Evolutionary conservation across 2,797 vertebrate species (phyloP), one percentile per base, ranked within the genome.

Genomic region (Enteromius thamalakanensis): DNA sequence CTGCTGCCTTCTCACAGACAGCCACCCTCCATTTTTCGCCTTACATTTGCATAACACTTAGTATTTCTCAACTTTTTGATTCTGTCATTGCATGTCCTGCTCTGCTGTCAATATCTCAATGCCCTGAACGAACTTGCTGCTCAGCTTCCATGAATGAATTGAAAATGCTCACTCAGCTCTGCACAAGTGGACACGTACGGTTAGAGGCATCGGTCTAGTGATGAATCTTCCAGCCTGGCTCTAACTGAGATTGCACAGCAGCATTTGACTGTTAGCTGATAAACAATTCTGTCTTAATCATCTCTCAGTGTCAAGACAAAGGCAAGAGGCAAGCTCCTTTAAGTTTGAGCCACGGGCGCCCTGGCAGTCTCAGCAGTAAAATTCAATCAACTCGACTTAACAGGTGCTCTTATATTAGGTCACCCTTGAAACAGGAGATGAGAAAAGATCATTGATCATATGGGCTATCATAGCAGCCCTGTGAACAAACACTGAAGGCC

Each of bases 241-340:
- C 47, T 85, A 65, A 87, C 69, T 42, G 72, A 2, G 78, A 83
- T 80, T 76, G 79, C 19, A 70, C 60, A 51, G 32, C 62, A 58
- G 23, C 11, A 78, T 82, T 55, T 70, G 49, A 58, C 21, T 81
- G 45, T 79, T 68, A 80, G 21, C 65, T 62, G 40, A 83, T 83
- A 89, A 91, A 89, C 86, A 88, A 70, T 89, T 89, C 76, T 65
- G 77, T 86, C 86, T 90, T 88, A 85, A 89, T 91, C 85, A 86
- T 62, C 12, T 40, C 26, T 77, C 49, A 17, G 10, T 62, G 79
- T 83, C 49, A 79, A 81, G 78, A 86, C 79, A 89, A 89, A 86
- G 67, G 58, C 65, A 40, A 74, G 34, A 60, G 53, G 68, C 58
- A 82, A 67, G 79, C 76, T 68, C 79, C 15, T 80, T 62, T 65